phyloP scores from a whole-genome alignment of 2,888 invertebrate genomes.

The Lordiphosa andalusiaca region DNA sequence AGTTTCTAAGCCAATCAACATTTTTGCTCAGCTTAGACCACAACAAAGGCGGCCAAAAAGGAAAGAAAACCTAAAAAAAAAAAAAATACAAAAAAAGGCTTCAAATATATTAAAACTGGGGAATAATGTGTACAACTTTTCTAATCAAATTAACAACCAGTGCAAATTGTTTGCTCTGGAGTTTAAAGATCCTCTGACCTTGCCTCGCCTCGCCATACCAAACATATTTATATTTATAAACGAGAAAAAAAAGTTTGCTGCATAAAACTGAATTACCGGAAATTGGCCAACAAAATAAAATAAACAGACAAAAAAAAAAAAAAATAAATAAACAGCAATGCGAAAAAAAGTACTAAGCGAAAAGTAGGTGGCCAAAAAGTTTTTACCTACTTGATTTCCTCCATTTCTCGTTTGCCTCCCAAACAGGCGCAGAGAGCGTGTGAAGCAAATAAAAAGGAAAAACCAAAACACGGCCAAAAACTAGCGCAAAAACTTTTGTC shows the following conservation, averaged over 20 bases:
- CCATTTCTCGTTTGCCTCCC: neutral
- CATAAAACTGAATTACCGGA: slow-evolving; percentile 77
- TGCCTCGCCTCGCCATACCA: too few species aligned
- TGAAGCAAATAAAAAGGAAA: slow-evolving; percentile 2
- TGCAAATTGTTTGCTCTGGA: too few species aligned
- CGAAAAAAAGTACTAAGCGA: slow-evolving; percentile 31
- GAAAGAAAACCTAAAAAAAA: too few species aligned
- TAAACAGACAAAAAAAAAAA: slow-evolving; percentile 58
- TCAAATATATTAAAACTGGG: too few species aligned
- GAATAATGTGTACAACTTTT: too few species aligned
- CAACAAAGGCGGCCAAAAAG: too few species aligned
- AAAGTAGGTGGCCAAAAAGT: slow-evolving; percentile 44
- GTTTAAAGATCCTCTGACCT: too few species aligned
- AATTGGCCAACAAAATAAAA: slow-evolving; percentile 69
- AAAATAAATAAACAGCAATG: slow-evolving; percentile 38
- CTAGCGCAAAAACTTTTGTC: slow-evolving; percentile 53
- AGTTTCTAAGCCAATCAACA: slow-evolving; percentile 44
- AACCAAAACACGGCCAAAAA: slow-evolving; percentile 29
- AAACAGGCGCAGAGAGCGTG: neutral
- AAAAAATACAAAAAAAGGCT: too few species aligned
- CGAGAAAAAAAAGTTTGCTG: slow-evolving; percentile 59
- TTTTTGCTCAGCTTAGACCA: slow-evolving; percentile 24
- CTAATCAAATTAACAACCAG: too few species aligned
- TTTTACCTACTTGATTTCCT: slow-evolving; percentile 61
- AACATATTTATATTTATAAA: slow-evolving; percentile 9